phyloP scores from a whole-genome alignment of 2,888 invertebrate genomes.

The Vanessa cardui region DNA sequence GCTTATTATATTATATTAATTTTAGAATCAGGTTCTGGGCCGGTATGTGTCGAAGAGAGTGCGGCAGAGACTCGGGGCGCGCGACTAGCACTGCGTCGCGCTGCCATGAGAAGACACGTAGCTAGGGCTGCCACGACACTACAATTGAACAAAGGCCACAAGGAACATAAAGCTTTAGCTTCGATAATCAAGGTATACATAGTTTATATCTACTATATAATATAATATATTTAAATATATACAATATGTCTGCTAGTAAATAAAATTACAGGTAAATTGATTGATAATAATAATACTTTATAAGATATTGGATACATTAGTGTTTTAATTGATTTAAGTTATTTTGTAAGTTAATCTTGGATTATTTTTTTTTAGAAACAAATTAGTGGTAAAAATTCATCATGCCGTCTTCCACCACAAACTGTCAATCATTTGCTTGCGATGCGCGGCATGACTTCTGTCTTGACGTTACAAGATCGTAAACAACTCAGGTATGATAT shows the following conservation, averaged over 20 bases:
- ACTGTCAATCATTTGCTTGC: constrained; percentile 71
- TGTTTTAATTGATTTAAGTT: too few species aligned
- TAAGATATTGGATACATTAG: too few species aligned
- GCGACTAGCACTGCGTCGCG: constrained; percentile 67
- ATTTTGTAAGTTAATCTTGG: neutral
- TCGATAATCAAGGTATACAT: constrained; percentile 62
- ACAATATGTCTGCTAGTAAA: too few species aligned
- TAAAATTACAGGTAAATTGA: too few species aligned
- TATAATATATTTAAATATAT: too few species aligned
- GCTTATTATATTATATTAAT: neutral
- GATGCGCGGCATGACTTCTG: constrained; percentile 65
- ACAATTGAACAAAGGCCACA: constrained; percentile 51
- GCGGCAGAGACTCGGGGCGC: constrained; percentile 70
- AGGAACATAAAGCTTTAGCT: constrained; percentile 56
- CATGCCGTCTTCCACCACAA: constrained; percentile 61
- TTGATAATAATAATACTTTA: too few species aligned
- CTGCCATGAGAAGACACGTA: constrained; percentile 71
- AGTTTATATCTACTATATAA: too few species aligned
- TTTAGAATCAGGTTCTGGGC: constrained; percentile 61
- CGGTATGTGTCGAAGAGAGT: constrained; percentile 69
- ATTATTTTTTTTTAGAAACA: constrained; percentile 60
- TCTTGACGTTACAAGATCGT: constrained; percentile 67
- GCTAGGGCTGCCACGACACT: constrained; percentile 60
- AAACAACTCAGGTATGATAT: constrained; percentile 63
- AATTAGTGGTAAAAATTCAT: constrained; percentile 51